These are phyloP conservation scores for Tipula confusa DNA, from an alignment of 2,888 invertebrate species.

Conservation along the genomic window DNA sequence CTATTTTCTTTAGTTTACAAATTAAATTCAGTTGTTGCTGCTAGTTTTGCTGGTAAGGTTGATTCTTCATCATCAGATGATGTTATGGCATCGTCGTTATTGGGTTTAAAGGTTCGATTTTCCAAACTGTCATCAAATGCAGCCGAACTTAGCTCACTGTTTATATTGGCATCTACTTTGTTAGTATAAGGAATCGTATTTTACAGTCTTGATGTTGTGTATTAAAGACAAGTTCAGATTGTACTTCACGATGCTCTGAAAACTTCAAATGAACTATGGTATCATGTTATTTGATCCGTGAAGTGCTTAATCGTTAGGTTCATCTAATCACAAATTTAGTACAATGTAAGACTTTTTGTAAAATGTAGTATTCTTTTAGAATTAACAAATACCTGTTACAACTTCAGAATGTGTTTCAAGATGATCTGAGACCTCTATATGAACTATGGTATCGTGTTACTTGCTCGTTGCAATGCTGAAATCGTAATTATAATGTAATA, in stretches of 20 bases:
- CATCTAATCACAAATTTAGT: no score
- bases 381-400: no score
- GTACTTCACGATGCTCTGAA: neutral
- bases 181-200: no score
- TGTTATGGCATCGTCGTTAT: neutral
- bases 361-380: no score
- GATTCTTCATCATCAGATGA: neutral
- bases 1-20: neutral
- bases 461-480: no score
- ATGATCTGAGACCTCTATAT: no score
- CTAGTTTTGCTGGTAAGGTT: neutral
- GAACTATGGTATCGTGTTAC: no score
- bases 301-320: neutral
- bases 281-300: neutral
- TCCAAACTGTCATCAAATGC: neutral
- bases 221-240: no score
- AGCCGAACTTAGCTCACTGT: neutral
- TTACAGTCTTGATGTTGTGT: no score
- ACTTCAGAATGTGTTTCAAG: no score
- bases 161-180: neutral
- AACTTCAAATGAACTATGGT: neutral
- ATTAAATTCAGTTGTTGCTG: neutral
- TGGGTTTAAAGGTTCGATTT: neutral
- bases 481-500: no score
- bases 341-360: no score